Evolutionary conservation across 1,140 invertebrate species (phyloP).

Genomic region (Drosophila lacertosa): DNA sequence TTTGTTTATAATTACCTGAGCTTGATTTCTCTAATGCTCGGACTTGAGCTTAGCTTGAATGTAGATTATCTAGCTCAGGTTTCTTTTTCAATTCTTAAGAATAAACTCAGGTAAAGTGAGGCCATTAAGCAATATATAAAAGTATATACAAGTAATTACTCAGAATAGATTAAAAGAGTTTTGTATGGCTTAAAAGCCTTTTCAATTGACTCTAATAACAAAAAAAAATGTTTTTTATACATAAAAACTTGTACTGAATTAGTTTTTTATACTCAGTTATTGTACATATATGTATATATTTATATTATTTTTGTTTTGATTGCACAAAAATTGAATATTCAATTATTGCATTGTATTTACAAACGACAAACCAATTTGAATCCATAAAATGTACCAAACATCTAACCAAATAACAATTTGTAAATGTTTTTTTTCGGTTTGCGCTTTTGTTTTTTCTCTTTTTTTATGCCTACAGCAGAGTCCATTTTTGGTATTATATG

Average conservation of each 20-base stretch:
- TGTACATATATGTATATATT: too few relatives aligned
- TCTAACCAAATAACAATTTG: constrained; percentile 33
- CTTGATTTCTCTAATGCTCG: neutral
- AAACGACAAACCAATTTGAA: constrained; percentile 35
- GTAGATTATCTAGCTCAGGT: neutral
- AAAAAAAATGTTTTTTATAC: too few relatives aligned
- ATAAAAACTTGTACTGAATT: too few relatives aligned
- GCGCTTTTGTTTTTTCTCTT: too few relatives aligned
- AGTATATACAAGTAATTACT: neutral
- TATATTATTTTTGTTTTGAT: constrained; percentile 18
- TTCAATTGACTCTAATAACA: too few relatives aligned
- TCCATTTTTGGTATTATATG: neutral
- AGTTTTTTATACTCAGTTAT: too few relatives aligned
- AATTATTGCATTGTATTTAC: constrained; percentile 44
- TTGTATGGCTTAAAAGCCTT: too few relatives aligned
- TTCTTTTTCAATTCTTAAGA: neutral
- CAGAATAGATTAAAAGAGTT: neutral
- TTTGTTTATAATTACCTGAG: constrained; percentile 1
- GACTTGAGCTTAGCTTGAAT: neutral
- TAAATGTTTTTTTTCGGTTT: neutral
- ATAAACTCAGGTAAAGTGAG: neutral
- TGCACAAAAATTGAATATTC: constrained; percentile 35
- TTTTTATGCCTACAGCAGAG: constrained; percentile 7
- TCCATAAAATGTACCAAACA: constrained; percentile 20
- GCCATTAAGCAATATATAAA: neutral